A percentile compares a stretch with the other conserved stretches of the same genome.
Evolutionary conservation across 2,113 vertebrate species (phyloP).

Genomic region (Elephantulus edwardii): DNA sequence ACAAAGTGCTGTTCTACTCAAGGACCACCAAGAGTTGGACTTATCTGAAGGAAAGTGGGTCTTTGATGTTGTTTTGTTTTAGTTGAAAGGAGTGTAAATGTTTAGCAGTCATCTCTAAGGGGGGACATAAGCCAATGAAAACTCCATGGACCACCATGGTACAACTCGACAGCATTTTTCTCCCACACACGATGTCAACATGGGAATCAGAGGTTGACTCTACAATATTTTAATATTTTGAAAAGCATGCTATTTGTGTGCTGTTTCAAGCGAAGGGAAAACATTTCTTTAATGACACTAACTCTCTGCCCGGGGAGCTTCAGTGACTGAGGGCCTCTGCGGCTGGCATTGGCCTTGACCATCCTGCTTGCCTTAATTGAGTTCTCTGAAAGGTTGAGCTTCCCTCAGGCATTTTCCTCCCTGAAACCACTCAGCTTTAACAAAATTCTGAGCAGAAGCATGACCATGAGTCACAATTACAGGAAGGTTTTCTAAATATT

Average conservation of each 20-base stretch:
- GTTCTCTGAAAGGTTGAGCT: conserved; percentile 54
- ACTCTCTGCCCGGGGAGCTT: not conserved
- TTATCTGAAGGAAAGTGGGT: no score
- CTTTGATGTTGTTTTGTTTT: no score
- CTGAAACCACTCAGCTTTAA: conserved; percentile 55
- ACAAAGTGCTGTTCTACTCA: no score
- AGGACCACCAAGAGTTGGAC: no score
- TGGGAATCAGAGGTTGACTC: not conserved
- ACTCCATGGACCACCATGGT: not conserved
- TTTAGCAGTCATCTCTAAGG: not conserved
- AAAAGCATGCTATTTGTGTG: not conserved
- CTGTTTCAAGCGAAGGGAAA: not conserved
- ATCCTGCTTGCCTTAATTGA: conserved; percentile 9
- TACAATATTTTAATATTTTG: not conserved
- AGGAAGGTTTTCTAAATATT: conserved; percentile 68
- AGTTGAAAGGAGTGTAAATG: no score
- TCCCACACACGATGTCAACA: not conserved
- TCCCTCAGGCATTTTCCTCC: conserved; percentile 35
- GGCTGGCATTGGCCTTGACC: not conserved
- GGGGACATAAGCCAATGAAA: no score
- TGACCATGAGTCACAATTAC: conserved; percentile 72
- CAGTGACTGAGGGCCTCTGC: not conserved
- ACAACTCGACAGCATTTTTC: not conserved
- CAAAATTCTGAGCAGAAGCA: conserved; percentile 60
- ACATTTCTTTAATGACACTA: not conserved